Base-by-base conservation (phyloP, 2,113 vertebrate genomes). In the Catharus bicknelli region DNA sequence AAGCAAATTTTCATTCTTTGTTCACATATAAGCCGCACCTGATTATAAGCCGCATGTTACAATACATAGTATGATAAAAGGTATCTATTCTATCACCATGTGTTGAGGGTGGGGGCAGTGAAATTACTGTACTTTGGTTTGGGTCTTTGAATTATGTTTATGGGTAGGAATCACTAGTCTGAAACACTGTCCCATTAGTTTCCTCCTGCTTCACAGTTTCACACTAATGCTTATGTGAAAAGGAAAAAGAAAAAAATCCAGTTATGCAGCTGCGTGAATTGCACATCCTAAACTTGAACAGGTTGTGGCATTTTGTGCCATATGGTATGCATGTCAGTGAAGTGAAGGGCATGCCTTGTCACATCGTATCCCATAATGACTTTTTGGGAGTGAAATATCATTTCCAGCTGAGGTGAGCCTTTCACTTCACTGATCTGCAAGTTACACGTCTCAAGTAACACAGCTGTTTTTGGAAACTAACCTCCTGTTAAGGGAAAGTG, bases 371-470 rank as follows among this genome's bases (percentile, higher is more conserved):
- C 54, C 64, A 13, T 63, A 85, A 94, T 73, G 79, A 63, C 50
- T 90, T 91, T 95, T 47, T 20, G 75, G 70, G 83, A 89, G 40
- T 91, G 69, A 90, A 93, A 86, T 87, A 95, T 73, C 43, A 54
- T 86, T 95, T 94, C 87, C 87, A 92, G 85, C 42, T 91, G 87
- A 93, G 70, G 47, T 82, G 73, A 96, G 57, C 62, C 80, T 88
- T 94, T 82, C 87, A 86, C 85, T 92, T 94, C 93, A 91, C 53
- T 93, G 87, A 74, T 82, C 86, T 77, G 40, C 70, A 91, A 94
- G 76, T 76, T 90, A 45, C 42, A 88, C 1, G 0, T 81, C 76
- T 90, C 50, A 58, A 83, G 77, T 54, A 90, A 59, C 59, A 74
- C 70, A 69, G 69, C 50, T 75, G 72, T 45, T 90, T 91, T 69